A percentile compares a stretch with the other conserved stretches of the same genome.
Conservation (phyloP, 2,113 vertebrate species). For the Vidua macroura region DNA sequence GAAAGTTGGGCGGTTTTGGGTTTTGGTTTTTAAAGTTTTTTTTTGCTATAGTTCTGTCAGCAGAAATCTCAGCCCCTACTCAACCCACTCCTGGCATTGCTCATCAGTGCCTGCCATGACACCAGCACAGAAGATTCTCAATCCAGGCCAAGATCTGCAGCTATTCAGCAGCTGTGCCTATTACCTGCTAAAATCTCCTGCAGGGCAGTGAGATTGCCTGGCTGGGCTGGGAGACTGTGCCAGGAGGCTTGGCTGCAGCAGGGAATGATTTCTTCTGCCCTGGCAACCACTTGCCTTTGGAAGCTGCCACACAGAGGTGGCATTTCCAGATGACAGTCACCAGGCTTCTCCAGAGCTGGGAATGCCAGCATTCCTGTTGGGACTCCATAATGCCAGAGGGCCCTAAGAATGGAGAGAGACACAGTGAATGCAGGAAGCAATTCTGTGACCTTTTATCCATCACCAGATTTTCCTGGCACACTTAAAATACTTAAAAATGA, state of each 20-base stretch:
- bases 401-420: not conserved
- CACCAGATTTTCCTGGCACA: not conserved
- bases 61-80: not conserved
- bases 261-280: not conserved
- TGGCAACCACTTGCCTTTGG: not conserved
- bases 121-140: not conserved
- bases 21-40: not conserved
- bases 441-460: not conserved
- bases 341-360: not conserved
- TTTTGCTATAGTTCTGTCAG: not conserved
- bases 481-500: not conserved
- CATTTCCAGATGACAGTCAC: not conserved
- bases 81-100: not conserved
- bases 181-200: not conserved
- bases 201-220: not conserved
- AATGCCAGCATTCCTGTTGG: not conserved
- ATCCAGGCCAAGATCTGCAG: not conserved
- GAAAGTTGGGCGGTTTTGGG: not conserved
- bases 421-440: not conserved
- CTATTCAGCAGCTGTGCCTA: not conserved
- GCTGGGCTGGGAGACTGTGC: not conserved
- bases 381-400: not conserved
- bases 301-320: not conserved
- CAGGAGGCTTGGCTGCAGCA: not conserved
- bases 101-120: not conserved